Evolutionary conservation across 2,888 invertebrate species (phyloP).

Genomic region (Rugalucina vietnamica): DNA sequence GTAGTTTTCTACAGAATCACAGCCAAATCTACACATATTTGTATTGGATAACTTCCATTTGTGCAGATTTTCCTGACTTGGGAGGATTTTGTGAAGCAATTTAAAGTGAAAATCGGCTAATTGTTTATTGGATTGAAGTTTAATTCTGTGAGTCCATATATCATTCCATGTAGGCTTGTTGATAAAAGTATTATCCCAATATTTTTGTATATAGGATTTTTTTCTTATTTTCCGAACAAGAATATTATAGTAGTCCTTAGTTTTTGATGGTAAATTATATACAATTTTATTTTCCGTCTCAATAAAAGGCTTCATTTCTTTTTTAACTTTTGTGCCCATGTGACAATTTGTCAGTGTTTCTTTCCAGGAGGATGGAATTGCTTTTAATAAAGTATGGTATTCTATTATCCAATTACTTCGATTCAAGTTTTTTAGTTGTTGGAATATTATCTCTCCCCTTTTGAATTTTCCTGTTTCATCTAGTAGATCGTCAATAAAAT

Average conservation of each 20-base stretch:
- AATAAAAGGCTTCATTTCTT: background rate
- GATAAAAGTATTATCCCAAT: background rate
- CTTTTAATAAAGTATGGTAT: background rate
- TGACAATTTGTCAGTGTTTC: background rate
- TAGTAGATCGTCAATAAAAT: background rate
- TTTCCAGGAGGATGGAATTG: background rate
- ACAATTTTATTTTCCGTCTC: background rate
- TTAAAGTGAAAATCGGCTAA: background rate
- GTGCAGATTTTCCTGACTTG: background rate
- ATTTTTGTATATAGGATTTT: background rate
- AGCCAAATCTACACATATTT: constrained; percentile 1
- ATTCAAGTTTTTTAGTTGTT: background rate
- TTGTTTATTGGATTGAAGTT: background rate
- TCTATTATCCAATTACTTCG: background rate
- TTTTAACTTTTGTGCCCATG: background rate
- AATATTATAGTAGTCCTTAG: background rate
- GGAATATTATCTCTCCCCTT: background rate
- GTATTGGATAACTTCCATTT: background rate
- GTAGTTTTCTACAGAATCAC: background rate
- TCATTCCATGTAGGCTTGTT: background rate
- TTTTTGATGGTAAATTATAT: background rate
- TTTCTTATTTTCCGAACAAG: background rate
- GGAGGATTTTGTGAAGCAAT: background rate
- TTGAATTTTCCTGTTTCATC: background rate
- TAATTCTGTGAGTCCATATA: background rate